Base-by-base conservation (phyloP, 2,113 vertebrate genomes). In the Lepisosteus oculatus region DNA sequence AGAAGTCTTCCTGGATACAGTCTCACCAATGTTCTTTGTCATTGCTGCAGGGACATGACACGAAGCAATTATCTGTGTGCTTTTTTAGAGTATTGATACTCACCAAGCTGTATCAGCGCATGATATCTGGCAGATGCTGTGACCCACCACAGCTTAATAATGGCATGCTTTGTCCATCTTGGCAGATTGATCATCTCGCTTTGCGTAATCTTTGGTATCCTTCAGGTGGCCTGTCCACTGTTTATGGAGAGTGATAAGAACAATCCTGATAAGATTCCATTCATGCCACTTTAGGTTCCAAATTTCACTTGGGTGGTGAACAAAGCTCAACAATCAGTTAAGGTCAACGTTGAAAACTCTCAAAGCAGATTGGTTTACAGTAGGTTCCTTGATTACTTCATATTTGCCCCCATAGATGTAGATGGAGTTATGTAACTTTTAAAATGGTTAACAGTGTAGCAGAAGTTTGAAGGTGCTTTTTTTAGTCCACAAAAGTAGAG, bases 181-280 rank as follows among this genome's bases (percentile, higher is more conserved):
- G 70, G 69, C 73, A 81, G 57, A 77, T 71, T 76, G 81, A 78
- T 84, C 74, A 72, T 9, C n/a, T 5, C 4, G 29, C 0, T 43
- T 65, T 70, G 43, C 61, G 85, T 79, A 79, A 82, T 84, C 83
- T 77, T 80, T 9, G 3, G n/a, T 62, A 74, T 78, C 51, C 45
- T 80, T 81, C 29, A 29, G 29, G 29, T 29, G 74, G 45, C 66
- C 73, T 51, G 64, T 69, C 43, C 69, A 5, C 45, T 80, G 75
- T 81, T 79, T 81, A 76, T 11, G 67, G 9, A 3, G 12, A 0
- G 73, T 81, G 74, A 78, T 79, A 79, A 81, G 69, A 45, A 70
- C 41, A 17, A 67, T 54, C 61, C 65, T 80, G 81, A 79, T 87
- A 78, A 80, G 55, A 57, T 56, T 78, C 67, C 68, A 45, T 67